These are phyloP conservation scores for Chaetogeoica ovagalla DNA, from an alignment of 2,888 invertebrate species.

Conservation along the genomic window DNA sequence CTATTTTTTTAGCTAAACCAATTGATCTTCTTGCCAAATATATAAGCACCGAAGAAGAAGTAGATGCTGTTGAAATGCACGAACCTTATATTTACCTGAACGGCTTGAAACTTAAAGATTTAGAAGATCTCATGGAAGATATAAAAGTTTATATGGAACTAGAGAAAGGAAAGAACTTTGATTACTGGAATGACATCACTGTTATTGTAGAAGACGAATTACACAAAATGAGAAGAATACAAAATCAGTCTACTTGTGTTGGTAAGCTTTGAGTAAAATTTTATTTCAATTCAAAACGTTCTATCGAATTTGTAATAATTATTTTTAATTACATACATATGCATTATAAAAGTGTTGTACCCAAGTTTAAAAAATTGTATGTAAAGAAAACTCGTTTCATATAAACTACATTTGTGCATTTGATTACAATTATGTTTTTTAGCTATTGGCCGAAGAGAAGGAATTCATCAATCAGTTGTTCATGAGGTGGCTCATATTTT, in stretches of 20 bases:
- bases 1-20: constrained; percentile 76
- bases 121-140: constrained; percentile 94
- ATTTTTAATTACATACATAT: too few species aligned
- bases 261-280: constrained; percentile 54
- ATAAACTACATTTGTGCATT: too few species aligned
- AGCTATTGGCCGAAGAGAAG: constrained; percentile 69
- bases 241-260: constrained; percentile 67
- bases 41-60: constrained; percentile 84
- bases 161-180: constrained; percentile 82
- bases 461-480: constrained; percentile 88
- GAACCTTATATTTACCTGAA: constrained; percentile 95
- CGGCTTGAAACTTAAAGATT: constrained; percentile 83
- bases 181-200: constrained; percentile 95
- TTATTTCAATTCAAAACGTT: too few species aligned
- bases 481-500: constrained; percentile 87
- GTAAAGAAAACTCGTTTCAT: too few species aligned
- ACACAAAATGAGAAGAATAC: constrained; percentile 78
- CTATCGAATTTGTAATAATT: too few species aligned
- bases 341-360: too few species aligned
- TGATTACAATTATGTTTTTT: constrained; percentile 5
- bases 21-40: constrained; percentile 97
- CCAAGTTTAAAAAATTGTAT: too few species aligned
- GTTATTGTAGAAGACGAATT: constrained; percentile 93
- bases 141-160: constrained; percentile 93
- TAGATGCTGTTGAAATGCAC: constrained; percentile 95